Base-by-base conservation (phyloP, 2,888 invertebrate genomes). In the Sympetrum striolatum region DNA sequence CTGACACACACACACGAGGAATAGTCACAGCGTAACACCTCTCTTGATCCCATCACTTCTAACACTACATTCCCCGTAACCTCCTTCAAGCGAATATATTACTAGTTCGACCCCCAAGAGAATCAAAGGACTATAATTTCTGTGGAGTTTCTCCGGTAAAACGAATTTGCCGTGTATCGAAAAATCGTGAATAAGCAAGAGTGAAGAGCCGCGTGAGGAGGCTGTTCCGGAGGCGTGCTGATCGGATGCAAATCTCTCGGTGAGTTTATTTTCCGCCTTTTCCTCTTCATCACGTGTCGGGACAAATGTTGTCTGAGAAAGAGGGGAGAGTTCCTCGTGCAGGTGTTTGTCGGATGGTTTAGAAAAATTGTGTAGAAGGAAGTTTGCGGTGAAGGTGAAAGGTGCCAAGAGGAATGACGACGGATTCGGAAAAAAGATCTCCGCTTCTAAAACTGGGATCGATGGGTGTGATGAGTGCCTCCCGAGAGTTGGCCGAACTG, bases 231-330 rank as follows among this genome's bases (percentile, higher is more conserved):
- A 14, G 82, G 53, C 58, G 35, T 35, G 53, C 18, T 22, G 35
- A 64, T 86, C n/a, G 64, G 86, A 37, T 86, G 86, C 58, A 18
- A 64, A 60, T 35, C 82, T 60, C 64, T 22, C 86, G 86, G 86
- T 86, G 64, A 86, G 86, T 86, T 58, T 37, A 22, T n/a, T 58
- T 37, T 22, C 35, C 14, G 0, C 22, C 10, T 44, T n/a, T 39
- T 80, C 37, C 44, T 4, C 15, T 80, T 44, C 10, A 79, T 25
- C 14, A 79, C 14, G 25, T 8, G 31, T 79, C 15, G 0, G 31
- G 10, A 0, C 10, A 44, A 31, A 79, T 79, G 10, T n/a, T 8
- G 44, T 8, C 44, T 8, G 10, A 8, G 44, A 44, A 10, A 44
- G 44, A 10, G 44, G 44, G 10, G 44, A 31, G n/a, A 18, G 25